These are phyloP conservation scores for Sturnira hondurensis DNA, from an alignment of 2,113 vertebrate species.

Conservation along the genomic window DNA sequence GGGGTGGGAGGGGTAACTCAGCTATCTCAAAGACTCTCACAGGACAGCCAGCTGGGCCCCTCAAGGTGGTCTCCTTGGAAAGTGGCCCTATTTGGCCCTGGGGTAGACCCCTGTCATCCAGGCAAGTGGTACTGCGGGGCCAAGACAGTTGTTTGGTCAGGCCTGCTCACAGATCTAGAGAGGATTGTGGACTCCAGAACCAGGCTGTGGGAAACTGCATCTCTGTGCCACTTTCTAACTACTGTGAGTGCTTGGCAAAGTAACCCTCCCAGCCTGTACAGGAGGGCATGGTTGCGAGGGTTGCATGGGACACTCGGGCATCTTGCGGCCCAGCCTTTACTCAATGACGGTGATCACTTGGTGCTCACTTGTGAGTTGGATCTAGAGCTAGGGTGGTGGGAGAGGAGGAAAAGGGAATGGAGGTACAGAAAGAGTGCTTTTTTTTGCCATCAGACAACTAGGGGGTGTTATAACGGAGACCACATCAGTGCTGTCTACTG, in stretches of 20 bases:
- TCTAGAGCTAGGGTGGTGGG: neutral
- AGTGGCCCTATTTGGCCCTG: neutral
- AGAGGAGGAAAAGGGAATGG: neutral
- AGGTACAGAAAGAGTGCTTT: neutral
- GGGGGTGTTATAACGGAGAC: neutral
- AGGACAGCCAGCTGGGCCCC: neutral
- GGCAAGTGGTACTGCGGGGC: neutral
- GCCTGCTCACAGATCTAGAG: neutral
- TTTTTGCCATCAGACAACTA: constrained; percentile 1
- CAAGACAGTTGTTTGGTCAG: neutral
- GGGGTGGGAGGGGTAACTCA: too few species aligned
- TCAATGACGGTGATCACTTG: neutral
- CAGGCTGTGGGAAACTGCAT: neutral
- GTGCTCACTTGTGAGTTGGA: neutral
- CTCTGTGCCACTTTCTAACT: neutral
- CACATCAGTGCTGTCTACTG: constrained; percentile 37
- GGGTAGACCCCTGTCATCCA: neutral
- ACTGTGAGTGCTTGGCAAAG: neutral
- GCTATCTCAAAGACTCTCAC: neutral
- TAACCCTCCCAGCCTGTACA: neutral
- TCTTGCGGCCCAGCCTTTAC: neutral
- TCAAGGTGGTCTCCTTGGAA: neutral
- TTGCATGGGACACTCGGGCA: neutral
- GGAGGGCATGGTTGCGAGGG: neutral
- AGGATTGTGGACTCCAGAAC: neutral